Conservation (phyloP, 2,888 invertebrate species). For the Herminia tarsipennalis region DNA sequence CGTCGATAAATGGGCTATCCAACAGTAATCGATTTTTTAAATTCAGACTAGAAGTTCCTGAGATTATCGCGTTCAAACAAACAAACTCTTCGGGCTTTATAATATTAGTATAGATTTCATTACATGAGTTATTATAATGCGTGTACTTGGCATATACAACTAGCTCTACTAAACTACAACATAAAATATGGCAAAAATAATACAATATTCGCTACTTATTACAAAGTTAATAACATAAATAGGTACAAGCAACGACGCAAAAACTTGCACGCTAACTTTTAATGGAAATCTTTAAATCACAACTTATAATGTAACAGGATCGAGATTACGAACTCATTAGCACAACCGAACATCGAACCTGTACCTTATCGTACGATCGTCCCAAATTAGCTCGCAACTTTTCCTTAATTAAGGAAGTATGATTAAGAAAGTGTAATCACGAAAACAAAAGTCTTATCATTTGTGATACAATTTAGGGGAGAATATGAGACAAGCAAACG, state of each 20-base stretch:
- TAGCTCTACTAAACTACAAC: neutral
- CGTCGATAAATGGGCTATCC: too few species aligned
- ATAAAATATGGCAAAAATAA: slow-evolving; percentile 7
- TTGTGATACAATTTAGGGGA: slow-evolving; percentile 50
- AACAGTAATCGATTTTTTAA: too few species aligned
- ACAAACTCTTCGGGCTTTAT: too few species aligned
- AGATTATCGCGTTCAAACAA: too few species aligned
- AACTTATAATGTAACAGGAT: slow-evolving; percentile 47
- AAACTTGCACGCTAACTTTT: slow-evolving; percentile 51
- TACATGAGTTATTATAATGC: too few species aligned
- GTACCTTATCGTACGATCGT: slow-evolving; percentile 71
- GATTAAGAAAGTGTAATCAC: slow-evolving; percentile 83
- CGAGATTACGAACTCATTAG: slow-evolving; percentile 71
- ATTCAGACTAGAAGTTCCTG: too few species aligned
- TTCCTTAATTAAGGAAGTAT: slow-evolving; percentile 84
- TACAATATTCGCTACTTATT: slow-evolving; percentile 8
- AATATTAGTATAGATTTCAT: too few species aligned
- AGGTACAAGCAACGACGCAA: slow-evolving; percentile 33
- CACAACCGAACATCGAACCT: slow-evolving; percentile 61
- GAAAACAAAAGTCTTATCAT: slow-evolving; percentile 83
- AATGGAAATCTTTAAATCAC: slow-evolving; percentile 56
- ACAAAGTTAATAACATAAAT: slow-evolving; percentile 27
- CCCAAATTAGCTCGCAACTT: slow-evolving; percentile 74
- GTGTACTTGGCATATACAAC: neutral
- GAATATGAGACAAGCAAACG: slow-evolving; percentile 24